Base-by-base conservation (phyloP, 2,113 vertebrate genomes). In the Mesembrinibis cayennensis region DNA sequence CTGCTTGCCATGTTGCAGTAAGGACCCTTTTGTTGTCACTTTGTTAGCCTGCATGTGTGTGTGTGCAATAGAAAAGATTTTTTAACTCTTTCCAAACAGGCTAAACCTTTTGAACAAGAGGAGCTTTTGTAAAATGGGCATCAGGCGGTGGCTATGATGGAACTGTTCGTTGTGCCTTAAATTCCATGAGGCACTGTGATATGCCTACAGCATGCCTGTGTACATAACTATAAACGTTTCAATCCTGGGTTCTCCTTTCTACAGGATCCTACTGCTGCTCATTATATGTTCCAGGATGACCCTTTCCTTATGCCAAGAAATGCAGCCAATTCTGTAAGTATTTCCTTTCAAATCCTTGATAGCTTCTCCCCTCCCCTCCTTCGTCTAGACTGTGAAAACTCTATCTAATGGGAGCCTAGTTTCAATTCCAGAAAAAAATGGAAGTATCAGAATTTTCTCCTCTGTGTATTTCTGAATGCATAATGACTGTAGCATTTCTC, bases 261-360 rank as follows among this genome's bases (percentile, higher is more conserved):
- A 7, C 94, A 99, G 99, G 99, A 99, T 89, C 97, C 98, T 29
- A 99, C 99, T 92, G 98, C 99, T 61, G 97, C 94, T 74, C 97
- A 98, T 65, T 99, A 99, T 29, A 91, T 95, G 38, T 99, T 99
- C 97, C 99, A 99, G 45, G 99, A 99, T 97, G 99, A 99, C 81
- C 97, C 99, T 45, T 99, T 96, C 81, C 99, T 99, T 81, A 94
- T 97, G 30, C 99, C 99, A 53, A 97, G 96, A 97, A 98, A 98
- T 10, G 73, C 95, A 55, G 0, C 71, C 34, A 98, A 98, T 91
- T 98, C 97, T 96, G 99, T 99, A 97, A 96, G 99, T 98, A 62
- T 82, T 86, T 70, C 27, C 10, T 83, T 55, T 71, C 12, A 69
- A 26, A n/a, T 62, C 29, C 38, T 55, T 83, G 20, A 32, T 26